Conservation (phyloP, 1,140 invertebrate genomes). For the Ceratoteleas bidentatus region DNA sequence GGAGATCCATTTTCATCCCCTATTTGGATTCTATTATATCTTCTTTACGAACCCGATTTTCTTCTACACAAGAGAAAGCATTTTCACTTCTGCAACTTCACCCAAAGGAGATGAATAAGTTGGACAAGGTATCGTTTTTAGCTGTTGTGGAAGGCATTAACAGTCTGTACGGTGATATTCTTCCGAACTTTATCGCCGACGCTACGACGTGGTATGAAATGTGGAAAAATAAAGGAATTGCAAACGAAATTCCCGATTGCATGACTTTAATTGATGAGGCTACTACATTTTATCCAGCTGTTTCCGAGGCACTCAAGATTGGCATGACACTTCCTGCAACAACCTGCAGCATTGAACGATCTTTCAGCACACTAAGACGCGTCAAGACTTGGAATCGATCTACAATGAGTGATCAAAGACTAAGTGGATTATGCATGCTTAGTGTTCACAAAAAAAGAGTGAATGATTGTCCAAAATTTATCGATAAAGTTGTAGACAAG, state of each 20-base stretch:
- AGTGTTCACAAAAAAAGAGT: constrained; percentile 2
- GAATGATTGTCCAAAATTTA: too few species aligned
- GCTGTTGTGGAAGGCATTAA: neutral
- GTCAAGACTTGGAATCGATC: constrained; percentile 6
- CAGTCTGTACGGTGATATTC: neutral
- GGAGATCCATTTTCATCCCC: constrained; percentile 11
- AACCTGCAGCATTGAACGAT: constrained; percentile 6
- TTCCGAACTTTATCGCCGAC: neutral
- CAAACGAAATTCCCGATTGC: neutral
- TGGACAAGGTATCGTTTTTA: neutral
- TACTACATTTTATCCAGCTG: neutral
- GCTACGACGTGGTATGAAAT: neutral
- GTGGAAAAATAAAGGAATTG: neutral
- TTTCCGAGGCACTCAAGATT: neutral
- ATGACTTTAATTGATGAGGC: neutral
- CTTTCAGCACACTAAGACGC: constrained; percentile 8
- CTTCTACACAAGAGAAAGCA: too few species aligned
- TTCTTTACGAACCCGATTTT: neutral
- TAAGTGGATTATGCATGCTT: constrained; percentile 5
- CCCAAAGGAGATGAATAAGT: neutral
- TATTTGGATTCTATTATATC: constrained; percentile 16
- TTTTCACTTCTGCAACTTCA: neutral
- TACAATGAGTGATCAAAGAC: constrained; percentile 13
- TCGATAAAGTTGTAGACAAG: neutral
- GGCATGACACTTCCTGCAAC: neutral